Evolutionary conservation across 2,113 vertebrate genomes (phyloP).

Genomic region (Menura novaehollandiae): DNA sequence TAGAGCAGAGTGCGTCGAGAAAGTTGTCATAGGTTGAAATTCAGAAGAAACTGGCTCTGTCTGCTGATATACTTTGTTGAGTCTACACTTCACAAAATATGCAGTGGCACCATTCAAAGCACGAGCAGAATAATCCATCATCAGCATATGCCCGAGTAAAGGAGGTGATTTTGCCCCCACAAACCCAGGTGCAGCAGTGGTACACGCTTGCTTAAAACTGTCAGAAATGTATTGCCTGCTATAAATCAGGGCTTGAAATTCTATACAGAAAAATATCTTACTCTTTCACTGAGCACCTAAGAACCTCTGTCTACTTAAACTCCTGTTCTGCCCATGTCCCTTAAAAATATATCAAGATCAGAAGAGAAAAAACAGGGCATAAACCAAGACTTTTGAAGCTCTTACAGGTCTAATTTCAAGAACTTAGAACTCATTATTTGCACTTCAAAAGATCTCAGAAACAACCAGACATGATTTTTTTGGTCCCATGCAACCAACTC

Average conservation of each 20-base stretch:
- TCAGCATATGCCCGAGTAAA: not conserved
- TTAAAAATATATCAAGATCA: not conserved
- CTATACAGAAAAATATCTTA: not conserved
- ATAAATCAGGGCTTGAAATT: not conserved
- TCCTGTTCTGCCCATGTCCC: not conserved
- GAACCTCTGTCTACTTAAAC: not conserved
- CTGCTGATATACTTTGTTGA: conserved; percentile 51
- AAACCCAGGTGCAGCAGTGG: not conserved
- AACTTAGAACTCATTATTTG: not conserved
- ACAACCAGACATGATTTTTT: not conserved
- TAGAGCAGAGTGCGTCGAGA: not conserved
- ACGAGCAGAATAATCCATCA: not conserved
- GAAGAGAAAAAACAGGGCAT: not conserved
- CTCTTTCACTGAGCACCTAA: not conserved
- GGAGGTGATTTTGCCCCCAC: not conserved
- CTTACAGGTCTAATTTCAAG: not conserved
- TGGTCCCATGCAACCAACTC: not conserved
- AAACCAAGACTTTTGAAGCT: not conserved
- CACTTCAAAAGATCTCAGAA: not conserved
- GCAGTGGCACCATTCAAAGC: conserved; percentile 36
- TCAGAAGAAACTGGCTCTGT: not conserved
- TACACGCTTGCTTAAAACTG: not conserved
- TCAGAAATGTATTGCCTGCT: not conserved
- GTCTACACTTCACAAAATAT: conserved; percentile 40
- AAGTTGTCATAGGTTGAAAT: conserved; percentile 31